Conservation (phyloP, 2,113 vertebrate species). For the Hippocampus comes region DNA sequence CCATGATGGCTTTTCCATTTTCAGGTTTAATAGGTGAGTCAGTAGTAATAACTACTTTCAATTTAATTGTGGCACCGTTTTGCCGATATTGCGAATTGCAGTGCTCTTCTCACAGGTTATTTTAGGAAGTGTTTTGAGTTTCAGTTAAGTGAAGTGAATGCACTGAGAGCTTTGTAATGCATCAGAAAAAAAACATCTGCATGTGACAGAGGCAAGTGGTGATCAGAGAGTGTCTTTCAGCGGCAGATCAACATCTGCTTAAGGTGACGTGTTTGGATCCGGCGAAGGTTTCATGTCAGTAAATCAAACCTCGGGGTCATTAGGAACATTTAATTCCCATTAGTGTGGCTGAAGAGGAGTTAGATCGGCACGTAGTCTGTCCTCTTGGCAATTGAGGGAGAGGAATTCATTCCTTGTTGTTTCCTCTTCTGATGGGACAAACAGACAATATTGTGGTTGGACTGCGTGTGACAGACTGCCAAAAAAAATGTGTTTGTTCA, state of each 20-base stretch:
- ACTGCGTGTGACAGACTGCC: constrained; percentile 15
- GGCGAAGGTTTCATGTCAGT: background rate
- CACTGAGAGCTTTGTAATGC: constrained; percentile 8
- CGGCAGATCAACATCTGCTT: background rate
- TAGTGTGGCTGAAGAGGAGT: constrained; percentile 17
- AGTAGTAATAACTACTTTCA: too few relatives aligned
- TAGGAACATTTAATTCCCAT: constrained; percentile 23
- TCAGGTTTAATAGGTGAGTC: too few relatives aligned
- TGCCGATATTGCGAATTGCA: too few relatives aligned
- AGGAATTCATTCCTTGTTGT: constrained; percentile 40
- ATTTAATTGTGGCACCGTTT: too few relatives aligned
- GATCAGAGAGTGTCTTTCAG: constrained; percentile 1
- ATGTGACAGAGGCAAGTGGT: background rate
- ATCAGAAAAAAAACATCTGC: background rate
- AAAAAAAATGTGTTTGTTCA: constrained; percentile 11
- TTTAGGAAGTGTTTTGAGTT: background rate
- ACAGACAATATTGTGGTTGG: constrained; percentile 38
- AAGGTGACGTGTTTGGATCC: constrained; percentile 1
- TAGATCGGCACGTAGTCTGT: constrained; percentile 6
- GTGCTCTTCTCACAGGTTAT: background rate
- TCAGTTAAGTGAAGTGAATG: constrained; percentile 10
- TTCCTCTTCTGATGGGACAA: constrained; percentile 36
- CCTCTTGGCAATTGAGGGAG: constrained; percentile 23
- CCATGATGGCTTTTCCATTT: too few relatives aligned
- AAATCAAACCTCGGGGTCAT: constrained; percentile 11